Base-by-base conservation (phyloP, 2,113 vertebrate species). In the Microcebus murinus region DNA sequence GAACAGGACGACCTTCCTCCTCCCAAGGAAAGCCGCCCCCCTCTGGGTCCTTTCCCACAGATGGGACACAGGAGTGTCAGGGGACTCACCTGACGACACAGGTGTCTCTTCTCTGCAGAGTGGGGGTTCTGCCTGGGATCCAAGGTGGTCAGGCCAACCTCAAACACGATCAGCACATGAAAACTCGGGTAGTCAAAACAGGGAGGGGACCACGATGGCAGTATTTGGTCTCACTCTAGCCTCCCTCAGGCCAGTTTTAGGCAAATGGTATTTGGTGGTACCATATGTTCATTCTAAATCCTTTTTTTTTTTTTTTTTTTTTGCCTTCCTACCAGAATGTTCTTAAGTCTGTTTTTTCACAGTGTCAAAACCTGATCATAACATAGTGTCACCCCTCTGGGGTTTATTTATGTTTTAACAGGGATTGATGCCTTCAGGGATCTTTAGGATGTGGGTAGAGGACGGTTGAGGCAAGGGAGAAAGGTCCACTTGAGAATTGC, bases 261-360 rank as follows among this genome's bases (percentile, higher is more conserved):
- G 57, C 14, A 87, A 87, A 79, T 45, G 15, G 34, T 87, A 80
- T 94, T 52, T 50, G 48, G 34, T 8, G 2, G 42, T 57, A 25
- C n/a, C 50, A 39, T 3, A 57, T 71, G 88, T 94, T 67, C 34
- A 45, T 39, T 91, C 55, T n/a, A 90, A 87, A 74, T 63, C 63
- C 21, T 8, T 4, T 70, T 45, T 42, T 42, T 45, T 42, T n/a
- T n/a, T n/a, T n/a, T n/a, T n/a, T 42, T 42, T 42, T 48, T 50
- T 57, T 3, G 36, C 17, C 8, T 70, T 55, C 71, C 74, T 82
- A 81, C 59, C 11, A 84, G n/a, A 57, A 36, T 55, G 73, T 34
- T 68, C 23, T 79, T n/a, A 71, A 9, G 71, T 92, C 48, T 84
- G 23, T 61, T 36, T 57, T 77, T 77, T 90, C 55, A 61, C 36